Base-by-base conservation (phyloP, 2,888 invertebrate genomes). In the Plagiodera versicolora region DNA sequence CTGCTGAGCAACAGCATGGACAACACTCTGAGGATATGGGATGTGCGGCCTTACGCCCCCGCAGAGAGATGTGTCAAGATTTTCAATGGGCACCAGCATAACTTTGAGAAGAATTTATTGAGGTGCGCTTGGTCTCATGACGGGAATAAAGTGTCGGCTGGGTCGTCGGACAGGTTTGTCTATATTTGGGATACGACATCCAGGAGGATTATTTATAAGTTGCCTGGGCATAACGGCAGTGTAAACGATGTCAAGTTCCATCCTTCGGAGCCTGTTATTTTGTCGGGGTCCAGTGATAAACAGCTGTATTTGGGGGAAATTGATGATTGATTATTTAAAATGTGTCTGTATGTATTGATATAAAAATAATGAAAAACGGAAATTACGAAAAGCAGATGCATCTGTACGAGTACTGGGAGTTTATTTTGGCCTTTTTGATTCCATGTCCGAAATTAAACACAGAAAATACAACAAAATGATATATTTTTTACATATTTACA, bases 211-310 rank as follows among this genome's bases (percentile, higher is more conserved):
- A 81, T 97, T 32, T 99, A 98, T 83, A 97, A 96, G 82, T 84
- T 99, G 69, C 98, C 99, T 0, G 99, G 99, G 0, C 99, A 99
- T 80, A 92, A 95, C 81, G 99, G 99, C 35, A 91, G 96, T 64
- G 96, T 99, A 24, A 98, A 98, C 77, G 96, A 95, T 78, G 89
- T 96, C 0, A 93, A 94, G 79, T 97, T 99, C 80, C 98, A 99
- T 81, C 92, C 92, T 0, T 87, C 86, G 30, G 98, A 99, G 79
- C 94, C 98, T 4, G 90, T 99, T 55, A 89, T 98, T 69, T 85
- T 94, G 39, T 98, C 98, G 0, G 95, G 89, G 9, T 92, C 95
- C 39, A 97, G 96, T 80, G 99, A 99, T 81, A 98, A 98, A 80
- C 92, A 92, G 72, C 85, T 99, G 61, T 99, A 91, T 79, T 82